Percentiles rank a stretch among this genome's conserved stretches.
These are phyloP conservation scores for Cactoblastis cactorum DNA, from an alignment of 2,888 invertebrate genomes.

Conservation along the genomic window DNA sequence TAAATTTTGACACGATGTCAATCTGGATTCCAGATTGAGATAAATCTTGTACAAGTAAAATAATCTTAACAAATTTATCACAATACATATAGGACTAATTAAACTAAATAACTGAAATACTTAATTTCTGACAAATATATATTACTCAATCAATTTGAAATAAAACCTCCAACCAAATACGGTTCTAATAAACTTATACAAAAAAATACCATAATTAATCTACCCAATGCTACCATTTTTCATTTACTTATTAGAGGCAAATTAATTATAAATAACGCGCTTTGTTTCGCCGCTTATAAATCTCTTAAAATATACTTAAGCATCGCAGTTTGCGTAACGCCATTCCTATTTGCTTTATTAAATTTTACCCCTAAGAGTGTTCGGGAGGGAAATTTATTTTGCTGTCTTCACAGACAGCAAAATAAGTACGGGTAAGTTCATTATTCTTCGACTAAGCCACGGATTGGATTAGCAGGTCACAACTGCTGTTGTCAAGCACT, in stretches of 20 bases:
- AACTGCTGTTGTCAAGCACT: slow-evolving; percentile 21
- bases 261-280: slow-evolving; percentile 58
- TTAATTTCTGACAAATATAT: too few relatives aligned
- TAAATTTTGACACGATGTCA: too few relatives aligned
- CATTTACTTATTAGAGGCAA: slow-evolving; percentile 49
- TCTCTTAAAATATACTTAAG: slow-evolving; percentile 58
- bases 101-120: too few relatives aligned
- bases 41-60: too few relatives aligned
- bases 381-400: slow-evolving; percentile 57
- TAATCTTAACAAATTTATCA: too few relatives aligned
- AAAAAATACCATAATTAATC: too few relatives aligned
- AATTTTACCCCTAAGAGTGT: slow-evolving; percentile 58
- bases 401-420: too few relatives aligned
- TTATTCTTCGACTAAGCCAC: slow-evolving; percentile 49
- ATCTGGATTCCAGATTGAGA: too few relatives aligned
- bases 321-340: slow-evolving; percentile 46
- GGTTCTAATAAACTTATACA: too few relatives aligned
- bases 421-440: slow-evolving; percentile 46
- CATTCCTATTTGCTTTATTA: slow-evolving; percentile 66
- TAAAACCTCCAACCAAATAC: too few relatives aligned
- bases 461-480: slow-evolving; percentile 50
- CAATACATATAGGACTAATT: too few relatives aligned
- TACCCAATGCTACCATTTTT: slow-evolving; percentile 38
- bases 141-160: not conserved
- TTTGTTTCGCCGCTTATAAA: slow-evolving; percentile 54